phyloP scores from a whole-genome alignment of 37 sponge, comb jelly and placozoan genomes.

The Ianthella basta region DNA sequence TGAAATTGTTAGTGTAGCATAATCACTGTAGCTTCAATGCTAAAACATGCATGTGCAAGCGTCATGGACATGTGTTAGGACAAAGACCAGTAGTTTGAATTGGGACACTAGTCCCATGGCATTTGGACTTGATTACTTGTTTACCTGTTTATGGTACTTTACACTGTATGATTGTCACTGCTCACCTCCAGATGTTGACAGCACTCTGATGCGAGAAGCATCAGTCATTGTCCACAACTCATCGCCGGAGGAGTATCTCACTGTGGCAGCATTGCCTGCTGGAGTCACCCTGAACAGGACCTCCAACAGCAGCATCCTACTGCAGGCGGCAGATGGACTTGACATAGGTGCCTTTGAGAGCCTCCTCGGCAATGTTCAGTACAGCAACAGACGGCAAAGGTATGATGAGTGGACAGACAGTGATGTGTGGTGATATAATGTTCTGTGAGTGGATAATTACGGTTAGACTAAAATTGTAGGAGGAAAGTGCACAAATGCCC shows the following conservation, averaged over 20 bases:
- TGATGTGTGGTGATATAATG: not conserved
- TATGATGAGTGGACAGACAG: not conserved
- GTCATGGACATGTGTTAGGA: too few species aligned
- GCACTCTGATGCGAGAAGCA: not conserved
- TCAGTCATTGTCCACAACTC: not conserved
- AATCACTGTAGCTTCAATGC: too few species aligned
- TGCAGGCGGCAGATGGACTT: constrained; percentile 9
- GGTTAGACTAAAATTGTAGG: too few species aligned
- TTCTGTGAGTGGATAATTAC: not conserved
- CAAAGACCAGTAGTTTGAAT: too few species aligned
- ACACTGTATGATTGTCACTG: too few species aligned
- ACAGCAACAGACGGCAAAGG: constrained; percentile 28
- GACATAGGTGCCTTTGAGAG: constrained; percentile 26
- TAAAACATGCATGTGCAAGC: too few species aligned
- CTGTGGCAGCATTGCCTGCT: not conserved
- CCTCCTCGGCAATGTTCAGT: constrained; percentile 38
- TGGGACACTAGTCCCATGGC: too few species aligned
- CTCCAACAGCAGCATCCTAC: not conserved
- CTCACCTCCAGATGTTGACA: constrained; percentile 10
- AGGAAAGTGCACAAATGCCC: not conserved
- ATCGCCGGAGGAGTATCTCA: constrained; percentile 8
- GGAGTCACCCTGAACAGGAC: not conserved
- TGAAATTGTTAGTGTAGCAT: too few species aligned
- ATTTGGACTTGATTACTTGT: too few species aligned
- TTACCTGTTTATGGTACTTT: too few species aligned